Evolutionary conservation across 2,113 vertebrate species (phyloP), one percentile per base, ranked within the genome.

Genomic region (Percopsis transmontana): DNA sequence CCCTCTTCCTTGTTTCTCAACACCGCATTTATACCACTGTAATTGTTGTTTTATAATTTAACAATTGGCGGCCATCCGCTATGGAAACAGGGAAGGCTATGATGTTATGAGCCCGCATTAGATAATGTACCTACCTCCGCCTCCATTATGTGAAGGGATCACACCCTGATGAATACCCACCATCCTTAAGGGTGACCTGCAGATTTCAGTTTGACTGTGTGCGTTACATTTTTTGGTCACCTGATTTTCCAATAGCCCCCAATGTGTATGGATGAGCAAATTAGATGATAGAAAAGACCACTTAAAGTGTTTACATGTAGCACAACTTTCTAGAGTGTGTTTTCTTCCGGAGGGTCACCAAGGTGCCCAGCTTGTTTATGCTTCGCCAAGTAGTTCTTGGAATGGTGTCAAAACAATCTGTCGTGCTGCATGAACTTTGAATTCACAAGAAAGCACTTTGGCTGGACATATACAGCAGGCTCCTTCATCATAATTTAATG

Each of bases 401-500:
- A 84, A 53, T 16, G 0, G 11, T 40, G 56, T 82, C 64, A 72
- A 68, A 53, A 19, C 5, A 45, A 48, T 64, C 47, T 1, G n/a
- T 67, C 52, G 41, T 24, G 20, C 61, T 44, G 39, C 42, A 69
- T 64, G 44, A 70, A 78, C 47, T 52, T 52, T 44, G 54, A 19
- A 52, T 57, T 12, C 68, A 72, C 66, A 72, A 56, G 58, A 27
- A 44, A 20, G 55, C 67, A 77, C 66, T 71, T 69, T 76, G 33
- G 63, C 52, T 74, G 21, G 23, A 67, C 44, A 16, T 40, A 19
- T 41, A 21, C 14, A 21, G 38, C 67, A 62, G 76, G 41, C 50
- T 68, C 19, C 21, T 47, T 76, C 70, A 66, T 85, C 40, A 72
- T 61, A 63, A 72, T 69, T 75, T 66, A 66, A 83, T 70, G 54